Evolutionary conservation across 2,888 invertebrate genomes (phyloP), one percentile per base, ranked within the genome.

Genomic region (Blera fallax): DNA sequence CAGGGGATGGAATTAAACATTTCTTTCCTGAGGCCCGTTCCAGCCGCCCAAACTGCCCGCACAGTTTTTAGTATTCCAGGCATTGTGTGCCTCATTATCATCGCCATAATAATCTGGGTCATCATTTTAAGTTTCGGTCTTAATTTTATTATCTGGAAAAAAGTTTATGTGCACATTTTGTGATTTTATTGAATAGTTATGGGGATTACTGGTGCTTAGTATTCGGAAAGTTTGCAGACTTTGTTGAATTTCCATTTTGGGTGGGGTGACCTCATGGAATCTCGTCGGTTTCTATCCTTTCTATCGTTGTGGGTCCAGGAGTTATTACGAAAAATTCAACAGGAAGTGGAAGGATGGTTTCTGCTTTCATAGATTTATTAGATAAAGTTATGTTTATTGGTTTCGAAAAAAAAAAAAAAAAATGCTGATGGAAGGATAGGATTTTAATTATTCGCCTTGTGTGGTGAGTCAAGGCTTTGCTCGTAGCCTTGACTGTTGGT

Each of bases 111-210:
- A 54, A 70, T 70, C 56, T 43, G 24, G 45, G 56, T 45, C 69
- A 70, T 70, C 27, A 40, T 56, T 70, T 70, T 56, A 70, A 54
- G 45, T 70, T 70, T 70, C 43, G 29, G 43, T 40, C 56, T 43
- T 56, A 56, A 56, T 70, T 70, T 70, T 70, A 70, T 43, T 70
- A 56, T 70, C 69, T 56, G 43, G 43, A 56, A 70, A 56, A 69
- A 70, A 70, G 69, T 56, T 54, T 70, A 70, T 52, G 56, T 27
- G 37, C 43, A 56, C 69, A 56, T 56, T 56, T 70, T 43, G 16
- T 45, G 69, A 70, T 70, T 70, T 56, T 56, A 70, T 70, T 70
- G 69, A 70, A 70, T 70, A 70, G 69, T 56, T 56, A 70, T 43
- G 69, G 56, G 56, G 43, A 43, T 54, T 65, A 34, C 45, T 48